Evolutionary conservation across 2,113 vertebrate species (phyloP), one percentile per base, ranked within the genome.

Genomic region (Cololabis saira): DNA sequence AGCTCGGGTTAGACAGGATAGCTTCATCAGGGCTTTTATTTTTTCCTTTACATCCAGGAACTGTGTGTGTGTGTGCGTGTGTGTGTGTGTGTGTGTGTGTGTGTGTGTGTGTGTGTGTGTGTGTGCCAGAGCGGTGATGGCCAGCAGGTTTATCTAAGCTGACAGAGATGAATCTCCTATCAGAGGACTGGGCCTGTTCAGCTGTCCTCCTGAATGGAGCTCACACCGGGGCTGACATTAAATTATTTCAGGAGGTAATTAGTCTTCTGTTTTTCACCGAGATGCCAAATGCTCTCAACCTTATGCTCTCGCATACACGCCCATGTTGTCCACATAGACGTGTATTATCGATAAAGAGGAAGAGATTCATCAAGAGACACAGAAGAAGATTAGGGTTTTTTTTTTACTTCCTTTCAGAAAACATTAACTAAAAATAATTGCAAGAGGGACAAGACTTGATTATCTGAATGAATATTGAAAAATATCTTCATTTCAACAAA

Each of bases 211-310:
- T 89, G 91, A 88, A 89, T 89, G 82, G 89, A 90, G 82, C 84
- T 89, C 81, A 88, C 92, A 90, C 91, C 91, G 91, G 91, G 92
- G 91, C 89, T 92, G 93, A 90, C 91, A 92, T 93, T 95, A 94
- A 94, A 96, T 96, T 95, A 95, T 94, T 95, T 90, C 94, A 90
- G 91, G 91, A 92, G 91, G 91, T 94, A 96, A 95, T 96, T 95
- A 95, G 94, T 94, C 91, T 94, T 80, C 81, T 84, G 82, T 84
- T 92, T 88, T 94, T 90, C 71, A 61, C 70, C 55, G 63, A 70
- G 77, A 81, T 76, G 79, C 82, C 83, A 78, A 81, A 70, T 61
- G 22, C 67, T 58, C 73, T 22, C 21, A 10, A 72, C 76, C 76
- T 70, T 64, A 57, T 13, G 55, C 70, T 73, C 76, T 50, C 27